A percentile compares a stretch with the other conserved stretches of the same genome.
Conservation (phyloP, 2,888 invertebrate species). For the Xestia ashworthii region DNA sequence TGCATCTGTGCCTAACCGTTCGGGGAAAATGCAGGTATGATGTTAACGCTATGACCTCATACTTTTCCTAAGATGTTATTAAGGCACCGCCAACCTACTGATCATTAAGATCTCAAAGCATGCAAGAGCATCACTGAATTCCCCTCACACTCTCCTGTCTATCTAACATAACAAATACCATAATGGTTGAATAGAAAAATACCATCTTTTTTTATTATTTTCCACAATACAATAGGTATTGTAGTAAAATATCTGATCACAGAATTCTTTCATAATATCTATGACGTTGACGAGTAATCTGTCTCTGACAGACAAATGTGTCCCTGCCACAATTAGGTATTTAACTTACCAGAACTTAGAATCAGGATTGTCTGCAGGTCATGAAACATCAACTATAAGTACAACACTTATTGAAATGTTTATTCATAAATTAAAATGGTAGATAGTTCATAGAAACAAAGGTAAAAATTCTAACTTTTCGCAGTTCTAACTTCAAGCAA, state of each 20-base stretch:
- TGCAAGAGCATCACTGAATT: not conserved
- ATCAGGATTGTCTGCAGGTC: not conserved
- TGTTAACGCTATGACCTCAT: too few relatives aligned
- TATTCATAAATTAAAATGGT: not conserved
- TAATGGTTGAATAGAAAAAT: not conserved
- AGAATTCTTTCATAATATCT: not conserved
- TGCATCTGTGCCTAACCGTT: too few relatives aligned
- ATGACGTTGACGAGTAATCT: not conserved
- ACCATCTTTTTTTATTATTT: not conserved
- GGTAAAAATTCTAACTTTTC: too few relatives aligned
- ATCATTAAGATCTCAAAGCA: not conserved
- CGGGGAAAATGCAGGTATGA: too few relatives aligned
- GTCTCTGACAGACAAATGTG: not conserved
- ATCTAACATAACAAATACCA: not conserved
- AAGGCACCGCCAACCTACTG: too few relatives aligned
- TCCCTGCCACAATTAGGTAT: not conserved
- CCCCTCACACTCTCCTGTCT: too few relatives aligned
- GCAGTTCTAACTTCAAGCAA: too few relatives aligned
- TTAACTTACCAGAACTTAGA: too few relatives aligned
- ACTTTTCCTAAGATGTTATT: too few relatives aligned
- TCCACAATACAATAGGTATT: not conserved
- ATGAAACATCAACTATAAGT: not conserved
- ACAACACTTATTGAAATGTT: not conserved
- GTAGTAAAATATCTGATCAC: not conserved
- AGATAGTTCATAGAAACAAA: too few relatives aligned